A percentile compares a stretch with the other conserved stretches of the same genome.
Conservation (phyloP, 2,797 vertebrate species). For the Alcedo atthis region DNA sequence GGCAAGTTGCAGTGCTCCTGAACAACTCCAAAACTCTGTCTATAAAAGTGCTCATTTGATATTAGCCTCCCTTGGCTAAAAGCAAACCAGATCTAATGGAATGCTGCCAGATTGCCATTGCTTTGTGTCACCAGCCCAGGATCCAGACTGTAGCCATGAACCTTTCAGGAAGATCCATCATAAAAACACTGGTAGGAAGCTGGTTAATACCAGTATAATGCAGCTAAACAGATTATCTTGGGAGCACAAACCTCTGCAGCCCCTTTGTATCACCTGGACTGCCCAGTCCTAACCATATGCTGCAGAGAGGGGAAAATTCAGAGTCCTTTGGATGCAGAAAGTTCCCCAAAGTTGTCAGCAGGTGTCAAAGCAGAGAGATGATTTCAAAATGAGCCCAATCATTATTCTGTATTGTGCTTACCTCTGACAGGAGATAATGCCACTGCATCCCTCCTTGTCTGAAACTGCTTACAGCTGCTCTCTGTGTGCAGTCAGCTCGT, state of each 20-base stretch:
- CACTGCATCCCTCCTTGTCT: background rate
- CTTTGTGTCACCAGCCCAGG: background rate
- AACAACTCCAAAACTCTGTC: background rate
- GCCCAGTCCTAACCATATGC: background rate
- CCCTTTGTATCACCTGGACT: background rate
- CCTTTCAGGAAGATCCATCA: background rate
- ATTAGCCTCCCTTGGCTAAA: background rate
- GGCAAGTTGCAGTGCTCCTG: background rate
- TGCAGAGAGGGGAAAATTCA: background rate
- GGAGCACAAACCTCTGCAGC: background rate
- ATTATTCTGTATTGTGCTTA: background rate
- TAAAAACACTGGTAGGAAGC: background rate
- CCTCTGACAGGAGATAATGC: background rate
- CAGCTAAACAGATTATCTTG: background rate
- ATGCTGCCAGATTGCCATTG: background rate
- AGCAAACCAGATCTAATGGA: accelerated
- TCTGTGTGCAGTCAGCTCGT: background rate
- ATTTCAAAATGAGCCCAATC: background rate
- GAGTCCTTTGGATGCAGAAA: background rate
- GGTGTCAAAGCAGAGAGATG: background rate
- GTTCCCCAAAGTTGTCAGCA: background rate
- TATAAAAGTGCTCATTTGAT: background rate
- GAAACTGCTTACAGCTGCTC: background rate
- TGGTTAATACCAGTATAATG: background rate
- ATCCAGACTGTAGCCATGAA: background rate